Evolutionary conservation across 2,113 vertebrate species (phyloP).

Genomic region (Saimiri boliviensis): DNA sequence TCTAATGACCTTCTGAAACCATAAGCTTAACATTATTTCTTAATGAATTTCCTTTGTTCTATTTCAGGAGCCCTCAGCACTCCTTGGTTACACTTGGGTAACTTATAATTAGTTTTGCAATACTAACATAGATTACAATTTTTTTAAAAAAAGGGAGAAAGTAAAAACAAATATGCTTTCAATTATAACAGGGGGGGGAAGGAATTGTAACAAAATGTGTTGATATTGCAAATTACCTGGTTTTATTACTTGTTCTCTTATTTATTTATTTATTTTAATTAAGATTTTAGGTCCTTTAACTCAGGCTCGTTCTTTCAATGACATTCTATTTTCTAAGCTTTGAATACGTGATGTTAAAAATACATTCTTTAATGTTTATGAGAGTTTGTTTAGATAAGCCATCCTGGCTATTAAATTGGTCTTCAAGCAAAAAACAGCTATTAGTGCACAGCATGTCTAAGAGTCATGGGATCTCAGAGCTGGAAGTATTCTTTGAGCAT

Average conservation of each 20-base stretch:
- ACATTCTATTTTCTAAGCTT: slow-evolving; percentile 42
- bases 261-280: slow-evolving; percentile 65
- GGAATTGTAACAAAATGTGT: slow-evolving; percentile 45
- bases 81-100: slow-evolving; percentile 73
- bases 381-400: neutral
- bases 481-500: neutral
- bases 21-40: slow-evolving; percentile 68
- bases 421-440: neutral
- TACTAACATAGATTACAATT: slow-evolving; percentile 74
- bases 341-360: neutral
- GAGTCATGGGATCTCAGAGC: neutral
- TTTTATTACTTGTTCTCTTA: slow-evolving; percentile 54
- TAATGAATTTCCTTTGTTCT: slow-evolving; percentile 76
- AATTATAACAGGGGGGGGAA: slow-evolving; percentile 37
- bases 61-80: slow-evolving; percentile 56
- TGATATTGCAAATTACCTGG: slow-evolving; percentile 58
- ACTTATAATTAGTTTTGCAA: slow-evolving; percentile 79
- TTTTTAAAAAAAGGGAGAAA: neutral
- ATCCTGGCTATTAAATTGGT: neutral
- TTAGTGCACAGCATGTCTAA: neutral
- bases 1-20: slow-evolving; percentile 71
- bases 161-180: slow-evolving; percentile 74
- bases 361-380: neutral
- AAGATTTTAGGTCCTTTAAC: slow-evolving; percentile 27
- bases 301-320: neutral